Evolutionary conservation across 2,888 invertebrate genomes (phyloP).

Genomic region (Petrolisthes cinctipes): DNA sequence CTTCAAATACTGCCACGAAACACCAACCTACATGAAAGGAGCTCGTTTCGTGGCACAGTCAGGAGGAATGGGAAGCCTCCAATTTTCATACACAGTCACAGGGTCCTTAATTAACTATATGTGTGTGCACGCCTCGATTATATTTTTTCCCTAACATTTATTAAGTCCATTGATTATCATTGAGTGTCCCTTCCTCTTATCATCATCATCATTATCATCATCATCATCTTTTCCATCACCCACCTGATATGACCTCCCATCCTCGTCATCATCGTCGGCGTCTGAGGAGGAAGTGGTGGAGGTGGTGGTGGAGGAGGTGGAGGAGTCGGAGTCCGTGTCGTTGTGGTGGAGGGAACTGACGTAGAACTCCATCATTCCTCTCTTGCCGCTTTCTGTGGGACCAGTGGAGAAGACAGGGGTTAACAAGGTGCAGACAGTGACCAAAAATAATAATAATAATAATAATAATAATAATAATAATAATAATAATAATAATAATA

Average conservation of each 20-base stretch:
- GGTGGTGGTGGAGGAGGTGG: conserved; percentile 32
- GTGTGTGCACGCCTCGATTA: too few relatives aligned
- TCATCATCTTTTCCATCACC: conserved; percentile 1
- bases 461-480: conserved; percentile 23
- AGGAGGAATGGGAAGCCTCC: too few relatives aligned
- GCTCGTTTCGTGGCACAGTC: too few relatives aligned
- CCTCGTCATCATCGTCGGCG: conserved; percentile 32
- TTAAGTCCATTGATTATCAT: too few relatives aligned
- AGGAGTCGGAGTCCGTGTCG: conserved; percentile 44
- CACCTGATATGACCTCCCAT: conserved; percentile 49
- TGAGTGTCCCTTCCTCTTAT: too few relatives aligned
- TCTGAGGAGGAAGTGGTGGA: conserved; percentile 28
- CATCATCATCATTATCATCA: neutral
- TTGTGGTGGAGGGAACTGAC: conserved; percentile 38
- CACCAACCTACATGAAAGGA: too few relatives aligned
- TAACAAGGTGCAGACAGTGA: neutral
- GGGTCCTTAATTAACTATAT: too few relatives aligned
- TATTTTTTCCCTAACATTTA: too few relatives aligned
- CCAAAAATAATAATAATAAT: neutral
- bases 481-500: neutral
- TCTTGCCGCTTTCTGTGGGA: conserved; percentile 35
- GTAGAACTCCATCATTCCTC: conserved; percentile 56
- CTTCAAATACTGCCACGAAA: too few relatives aligned
- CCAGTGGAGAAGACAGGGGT: neutral
- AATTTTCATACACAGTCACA: too few relatives aligned